Conservation (phyloP, 2,888 invertebrate species). For the Octonoba sinensis region DNA sequence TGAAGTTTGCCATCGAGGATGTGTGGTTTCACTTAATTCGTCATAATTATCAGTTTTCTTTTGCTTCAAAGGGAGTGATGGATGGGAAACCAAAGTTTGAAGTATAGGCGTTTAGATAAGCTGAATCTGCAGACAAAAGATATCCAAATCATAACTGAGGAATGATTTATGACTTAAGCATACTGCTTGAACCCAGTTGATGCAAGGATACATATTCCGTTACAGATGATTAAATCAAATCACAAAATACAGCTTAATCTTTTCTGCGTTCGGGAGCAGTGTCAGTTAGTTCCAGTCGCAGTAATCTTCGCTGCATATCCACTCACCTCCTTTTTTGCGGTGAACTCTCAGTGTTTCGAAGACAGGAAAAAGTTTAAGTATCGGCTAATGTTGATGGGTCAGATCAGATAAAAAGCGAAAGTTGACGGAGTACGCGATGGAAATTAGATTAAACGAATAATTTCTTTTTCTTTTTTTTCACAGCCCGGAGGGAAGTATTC, state of each 20-base stretch:
- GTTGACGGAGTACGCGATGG: constrained; percentile 46
- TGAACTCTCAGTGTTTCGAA: background rate
- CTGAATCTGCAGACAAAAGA: too few relatives aligned
- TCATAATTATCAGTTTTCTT: too few relatives aligned
- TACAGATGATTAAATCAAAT: constrained; percentile 27
- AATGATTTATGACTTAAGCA: constrained; percentile 27
- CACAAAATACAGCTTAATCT: constrained; percentile 40
- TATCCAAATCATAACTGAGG: too few relatives aligned
- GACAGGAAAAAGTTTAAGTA: constrained; percentile 9
- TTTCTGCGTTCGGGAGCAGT: constrained; percentile 24
- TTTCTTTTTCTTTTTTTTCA: constrained; percentile 2
- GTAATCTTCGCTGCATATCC: constrained; percentile 15
- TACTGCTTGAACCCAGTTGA: constrained; percentile 30
- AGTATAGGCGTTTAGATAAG: too few relatives aligned
- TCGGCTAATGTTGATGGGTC: constrained; percentile 23
- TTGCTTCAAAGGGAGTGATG: too few relatives aligned
- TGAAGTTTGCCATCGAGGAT: too few relatives aligned
- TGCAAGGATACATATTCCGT: constrained; percentile 20
- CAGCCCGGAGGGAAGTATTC: background rate
- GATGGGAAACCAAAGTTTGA: too few relatives aligned
- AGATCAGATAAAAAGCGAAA: constrained; percentile 31
- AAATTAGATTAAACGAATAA: constrained; percentile 7
- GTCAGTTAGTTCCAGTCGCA: constrained; percentile 27
- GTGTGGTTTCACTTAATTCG: too few relatives aligned
- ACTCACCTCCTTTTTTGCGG: constrained; percentile 12